Base-by-base conservation (phyloP, 2,113 vertebrate genomes). In the Catharus bicknelli region DNA sequence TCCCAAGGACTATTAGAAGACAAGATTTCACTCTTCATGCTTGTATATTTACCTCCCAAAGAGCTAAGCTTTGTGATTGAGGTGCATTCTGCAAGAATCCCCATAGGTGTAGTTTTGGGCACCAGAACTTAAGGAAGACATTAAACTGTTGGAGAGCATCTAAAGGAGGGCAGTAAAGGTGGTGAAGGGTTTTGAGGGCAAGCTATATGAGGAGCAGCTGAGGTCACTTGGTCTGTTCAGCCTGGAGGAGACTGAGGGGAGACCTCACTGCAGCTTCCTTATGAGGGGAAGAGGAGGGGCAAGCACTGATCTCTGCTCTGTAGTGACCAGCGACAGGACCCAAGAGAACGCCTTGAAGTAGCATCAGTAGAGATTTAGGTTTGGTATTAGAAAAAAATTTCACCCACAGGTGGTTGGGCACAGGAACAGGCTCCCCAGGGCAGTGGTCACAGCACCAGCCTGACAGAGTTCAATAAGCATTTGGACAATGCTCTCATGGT, bases 201-300 rank as follows among this genome's bases (percentile, higher is more conserved):
- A 79, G 5, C 5, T 4, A 0, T 3, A 1, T 25, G 11, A 64
- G 36, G 26, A 57, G 15, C 2, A 7, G 1, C 50, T 40, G 34
- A 64, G 38, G 38, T 38, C 38, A 38, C 38, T 48, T 36, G 13
- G 1, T 55, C 36, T 78, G 9, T 25, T 34, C 26, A 50, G 34
- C 21, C 17, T 64, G 50, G 10, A 55, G 18, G 11, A 55, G 20
- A 14, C 13, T 10, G 29, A 87, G 13, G 11, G 13, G 13, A 62
- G 4, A 20, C 2, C 17, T 42, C 30, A 10, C 0, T 7, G 9
- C 18, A 27, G 3, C 6, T 43, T 43, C 15, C 43, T 38, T 2
- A 1, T 11, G 22, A 59, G 36, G 2, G 13, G 32, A 58, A 43
- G 26, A 26, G 21, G 17, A 36, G 14, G 17, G 9, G 7, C 30